Percentiles rank a stretch among this genome's conserved stretches.
These are phyloP conservation scores for Rhinopomastus cyanomelas DNA, from an alignment of 2,113 vertebrate genomes.

Conservation along the genomic window DNA sequence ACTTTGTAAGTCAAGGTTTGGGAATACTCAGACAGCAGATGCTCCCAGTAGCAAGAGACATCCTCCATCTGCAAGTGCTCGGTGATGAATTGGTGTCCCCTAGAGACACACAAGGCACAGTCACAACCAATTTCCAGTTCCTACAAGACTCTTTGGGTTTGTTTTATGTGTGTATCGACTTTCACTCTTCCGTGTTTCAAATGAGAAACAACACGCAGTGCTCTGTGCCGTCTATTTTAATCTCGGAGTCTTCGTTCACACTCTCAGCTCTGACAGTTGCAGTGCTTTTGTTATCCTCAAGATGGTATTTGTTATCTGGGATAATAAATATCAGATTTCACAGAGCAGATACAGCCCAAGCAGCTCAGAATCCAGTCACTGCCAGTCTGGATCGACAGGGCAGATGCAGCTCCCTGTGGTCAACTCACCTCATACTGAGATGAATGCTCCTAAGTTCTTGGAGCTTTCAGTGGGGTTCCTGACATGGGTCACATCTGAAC, in stretches of 20 bases:
- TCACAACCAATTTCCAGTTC: slow-evolving; percentile 12
- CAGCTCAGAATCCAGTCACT: neutral
- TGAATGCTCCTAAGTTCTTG: neutral
- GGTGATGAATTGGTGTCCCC: slow-evolving; percentile 88
- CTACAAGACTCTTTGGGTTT: neutral
- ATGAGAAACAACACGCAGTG: neutral
- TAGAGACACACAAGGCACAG: slow-evolving; percentile 63
- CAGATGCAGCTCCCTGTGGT: neutral
- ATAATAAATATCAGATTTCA: slow-evolving; percentile 43
- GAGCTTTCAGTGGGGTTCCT: neutral
- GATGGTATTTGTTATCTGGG: slow-evolving; percentile 50
- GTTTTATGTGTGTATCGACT: neutral
- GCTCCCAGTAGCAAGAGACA: slow-evolving; percentile 92
- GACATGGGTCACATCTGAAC: neutral
- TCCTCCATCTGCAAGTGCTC: slow-evolving; percentile 90
- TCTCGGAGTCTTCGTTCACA: neutral
- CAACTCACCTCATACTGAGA: neutral
- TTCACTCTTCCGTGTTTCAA: neutral
- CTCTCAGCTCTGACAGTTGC: slow-evolving; percentile 9
- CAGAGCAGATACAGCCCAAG: neutral
- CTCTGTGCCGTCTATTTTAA: neutral
- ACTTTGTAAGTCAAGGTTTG: slow-evolving; percentile 86
- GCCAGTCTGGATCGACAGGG: neutral
- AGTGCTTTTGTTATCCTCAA: slow-evolving; percentile 49
- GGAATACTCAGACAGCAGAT: slow-evolving; percentile 85